Evolutionary conservation across 2,113 vertebrate species (phyloP), one percentile per base, ranked within the genome.

Genomic region (Herpailurus yagouaroundi): DNA sequence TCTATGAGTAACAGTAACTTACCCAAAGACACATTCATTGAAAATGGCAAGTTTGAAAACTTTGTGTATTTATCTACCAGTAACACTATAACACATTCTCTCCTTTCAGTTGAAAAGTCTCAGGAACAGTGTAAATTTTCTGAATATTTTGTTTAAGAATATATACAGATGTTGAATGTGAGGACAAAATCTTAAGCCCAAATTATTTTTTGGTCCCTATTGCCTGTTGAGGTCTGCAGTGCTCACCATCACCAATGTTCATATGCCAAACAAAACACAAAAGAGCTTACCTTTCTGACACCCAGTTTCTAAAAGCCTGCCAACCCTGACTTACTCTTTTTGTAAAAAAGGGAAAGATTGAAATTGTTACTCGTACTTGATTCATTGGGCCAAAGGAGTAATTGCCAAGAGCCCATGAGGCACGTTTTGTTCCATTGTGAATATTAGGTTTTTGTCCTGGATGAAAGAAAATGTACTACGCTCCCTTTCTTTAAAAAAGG

Each of bases 141-240:
- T 71, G 29, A 91, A n/a, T 88, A 38, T 89, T 91, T 95, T 36
- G 63, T 86, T 77, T 91, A 83, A 83, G 33, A 91, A 23, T 96
- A 19, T 48, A 52, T 82, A 60, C 18, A 66, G 68, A 88, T 38
- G 12, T 91, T 33, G 33, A 29, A 68, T 79, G 9, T 76, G 31
- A 27, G 60, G 41, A 48, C 41, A 36, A 64, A 48, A 66, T 36
- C 36, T 81, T 77, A 94, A 68, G 15, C 29, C 10, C 25, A 48
- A 38, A 25, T 87, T 4, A 8, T 81, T 64, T 95, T 60, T 73
- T 81, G 16, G 36, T 79, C n/a, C 52, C 33, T 1, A 0, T 15
- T 73, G 36, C 64, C 69, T 87, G 36, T 25, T 55, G n/a, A 16
- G 36, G 41, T 60, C 38, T 48, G 16, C 38, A 77, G 50, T 95